Conservation (phyloP, 2,113 vertebrate species). For the Narcine bancroftii region DNA sequence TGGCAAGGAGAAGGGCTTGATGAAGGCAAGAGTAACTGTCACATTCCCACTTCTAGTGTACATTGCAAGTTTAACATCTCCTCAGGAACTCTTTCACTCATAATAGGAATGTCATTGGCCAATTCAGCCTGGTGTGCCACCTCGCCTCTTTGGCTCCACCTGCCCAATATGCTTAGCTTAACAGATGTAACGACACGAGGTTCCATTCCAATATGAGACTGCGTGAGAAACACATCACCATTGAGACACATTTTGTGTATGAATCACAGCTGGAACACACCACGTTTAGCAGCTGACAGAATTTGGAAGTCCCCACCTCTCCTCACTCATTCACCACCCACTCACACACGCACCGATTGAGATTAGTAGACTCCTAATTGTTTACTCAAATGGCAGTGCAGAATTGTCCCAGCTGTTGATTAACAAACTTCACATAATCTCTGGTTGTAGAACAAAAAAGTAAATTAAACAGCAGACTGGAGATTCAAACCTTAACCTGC, state of each 20-base stretch:
- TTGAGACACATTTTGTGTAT: not conserved
- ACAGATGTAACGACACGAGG: not conserved
- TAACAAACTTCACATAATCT: not conserved
- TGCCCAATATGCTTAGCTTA: not conserved
- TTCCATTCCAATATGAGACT: not conserved
- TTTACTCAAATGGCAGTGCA: not conserved
- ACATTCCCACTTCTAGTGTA: no score
- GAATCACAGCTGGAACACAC: not conserved
- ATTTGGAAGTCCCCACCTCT: not conserved
- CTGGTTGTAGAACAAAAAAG: no score
- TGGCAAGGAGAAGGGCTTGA: not conserved
- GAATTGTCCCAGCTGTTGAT: not conserved
- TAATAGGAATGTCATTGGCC: not conserved
- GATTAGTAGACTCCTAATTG: not conserved
- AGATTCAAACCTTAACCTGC: not conserved
- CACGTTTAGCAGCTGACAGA: no score
- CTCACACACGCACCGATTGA: not conserved
- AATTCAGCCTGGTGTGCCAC: not conserved
- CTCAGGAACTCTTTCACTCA: not conserved
- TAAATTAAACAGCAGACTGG: not conserved
- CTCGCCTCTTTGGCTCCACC: not conserved
- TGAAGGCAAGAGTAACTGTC: not conserved
- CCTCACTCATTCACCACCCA: no score
- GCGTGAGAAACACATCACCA: not conserved
- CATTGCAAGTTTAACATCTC: no score